These are phyloP conservation scores for Coluber constrictor DNA, from an alignment of 2,797 vertebrate genomes.

Conservation along the genomic window DNA sequence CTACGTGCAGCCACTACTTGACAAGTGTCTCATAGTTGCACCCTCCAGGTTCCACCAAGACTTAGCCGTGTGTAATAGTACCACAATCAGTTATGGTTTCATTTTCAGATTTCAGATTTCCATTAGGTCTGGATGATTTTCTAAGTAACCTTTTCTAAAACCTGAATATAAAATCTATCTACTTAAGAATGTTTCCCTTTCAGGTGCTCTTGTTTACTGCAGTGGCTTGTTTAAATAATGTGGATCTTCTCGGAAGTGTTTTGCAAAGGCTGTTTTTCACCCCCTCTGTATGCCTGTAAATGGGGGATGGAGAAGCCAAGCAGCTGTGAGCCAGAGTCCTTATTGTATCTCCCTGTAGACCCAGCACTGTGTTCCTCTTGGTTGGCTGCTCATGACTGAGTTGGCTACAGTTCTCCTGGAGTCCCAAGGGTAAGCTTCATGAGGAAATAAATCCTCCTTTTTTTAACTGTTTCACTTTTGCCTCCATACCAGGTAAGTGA, in stretches of 20 bases:
- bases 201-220: background rate
- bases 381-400: conserved; percentile 20
- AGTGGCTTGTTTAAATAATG: background rate
- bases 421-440: background rate
- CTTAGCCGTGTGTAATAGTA: background rate
- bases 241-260: background rate
- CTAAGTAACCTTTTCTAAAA: background rate
- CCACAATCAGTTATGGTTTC: background rate
- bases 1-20: background rate
- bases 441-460: conserved; percentile 10
- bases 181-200: background rate
- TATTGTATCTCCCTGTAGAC: conserved; percentile 5
- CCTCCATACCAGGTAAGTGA: background rate
- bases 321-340: background rate
- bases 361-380: conserved; percentile 20
- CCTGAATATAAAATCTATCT: background rate
- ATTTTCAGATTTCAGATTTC: background rate
- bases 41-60: background rate
- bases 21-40: background rate
- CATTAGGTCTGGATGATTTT: background rate
- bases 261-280: background rate
- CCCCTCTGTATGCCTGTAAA: background rate
- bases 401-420: background rate
- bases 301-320: background rate
- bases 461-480: background rate